These are phyloP conservation scores for Dicrostonyx torquatus DNA, from an alignment of 2,797 vertebrate genomes.

Conservation along the genomic window DNA sequence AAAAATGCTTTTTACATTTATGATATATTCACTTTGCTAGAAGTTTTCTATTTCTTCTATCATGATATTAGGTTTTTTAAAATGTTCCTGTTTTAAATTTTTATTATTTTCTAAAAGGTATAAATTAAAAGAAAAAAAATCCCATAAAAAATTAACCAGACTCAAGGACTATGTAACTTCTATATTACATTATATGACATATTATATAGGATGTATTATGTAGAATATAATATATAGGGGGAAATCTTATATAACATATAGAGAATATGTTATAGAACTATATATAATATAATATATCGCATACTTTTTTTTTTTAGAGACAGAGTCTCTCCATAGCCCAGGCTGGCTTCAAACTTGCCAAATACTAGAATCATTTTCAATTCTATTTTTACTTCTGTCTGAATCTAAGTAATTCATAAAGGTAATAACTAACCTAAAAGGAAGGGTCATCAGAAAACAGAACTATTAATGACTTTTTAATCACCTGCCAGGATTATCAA, in stretches of 20 bases:
- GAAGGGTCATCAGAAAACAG: conserved; percentile 22
- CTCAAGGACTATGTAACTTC: not conserved
- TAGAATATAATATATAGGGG: not conserved
- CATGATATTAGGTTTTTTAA: not conserved
- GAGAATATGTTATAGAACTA: not conserved
- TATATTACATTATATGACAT: not conserved
- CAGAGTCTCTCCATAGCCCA: not conserved
- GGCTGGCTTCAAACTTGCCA: not conserved
- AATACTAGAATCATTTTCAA: not conserved
- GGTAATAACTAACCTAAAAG: not conserved
- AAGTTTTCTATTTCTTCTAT: conserved; percentile 45
- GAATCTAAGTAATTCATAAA: not conserved
- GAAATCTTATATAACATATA: not conserved
- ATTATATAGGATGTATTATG: not conserved
- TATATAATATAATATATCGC: not conserved
- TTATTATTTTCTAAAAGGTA: not conserved
- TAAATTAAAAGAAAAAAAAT: not conserved
- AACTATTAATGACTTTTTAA: conserved; percentile 17
- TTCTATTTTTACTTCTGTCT: conserved; percentile 24
- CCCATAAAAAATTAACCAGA: not conserved
- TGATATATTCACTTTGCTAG: not conserved
- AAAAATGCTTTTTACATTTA: conserved; percentile 44
- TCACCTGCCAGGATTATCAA: conserved; percentile 4
- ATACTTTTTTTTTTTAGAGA: not conserved
- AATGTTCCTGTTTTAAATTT: not conserved